Conservation (phyloP, 2,797 vertebrate species). For the Podarcis siculus region DNA sequence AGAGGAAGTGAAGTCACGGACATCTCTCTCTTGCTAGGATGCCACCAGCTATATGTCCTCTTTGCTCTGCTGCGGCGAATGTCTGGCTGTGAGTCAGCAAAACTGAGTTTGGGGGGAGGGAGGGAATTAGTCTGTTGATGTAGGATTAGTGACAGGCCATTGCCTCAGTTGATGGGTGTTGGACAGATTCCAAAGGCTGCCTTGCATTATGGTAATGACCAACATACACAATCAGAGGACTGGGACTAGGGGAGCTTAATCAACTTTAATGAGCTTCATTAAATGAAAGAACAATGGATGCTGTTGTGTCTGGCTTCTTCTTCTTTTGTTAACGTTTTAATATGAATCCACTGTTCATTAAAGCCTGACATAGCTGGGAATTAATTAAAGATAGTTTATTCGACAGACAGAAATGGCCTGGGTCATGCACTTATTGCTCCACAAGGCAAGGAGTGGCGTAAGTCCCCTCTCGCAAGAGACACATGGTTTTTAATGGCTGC, state of each 20-base stretch:
- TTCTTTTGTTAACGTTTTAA: slow-evolving; percentile 1
- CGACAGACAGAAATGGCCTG: not conserved
- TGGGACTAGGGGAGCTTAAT: slow-evolving; percentile 20
- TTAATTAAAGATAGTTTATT: slow-evolving; percentile 5
- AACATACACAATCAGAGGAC: slow-evolving; percentile 7
- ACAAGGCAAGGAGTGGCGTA: not conserved
- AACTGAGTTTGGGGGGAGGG: not conserved
- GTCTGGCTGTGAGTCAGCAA: not conserved
- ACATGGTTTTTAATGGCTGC: slow-evolving; percentile 11
- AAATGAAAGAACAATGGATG: not conserved
- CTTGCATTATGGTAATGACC: slow-evolving; percentile 13
- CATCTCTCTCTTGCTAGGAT: not conserved
- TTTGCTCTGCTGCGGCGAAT: not conserved
- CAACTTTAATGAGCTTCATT: slow-evolving; percentile 29
- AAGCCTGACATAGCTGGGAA: slow-evolving; percentile 5
- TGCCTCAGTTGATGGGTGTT: not conserved
- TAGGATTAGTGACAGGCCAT: slow-evolving; percentile 3
- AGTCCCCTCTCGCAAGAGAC: not conserved
- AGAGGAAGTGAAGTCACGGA: not conserved
- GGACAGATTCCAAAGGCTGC: slow-evolving; percentile 1
- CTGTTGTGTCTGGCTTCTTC: not conserved
- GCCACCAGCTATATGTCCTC: not conserved
- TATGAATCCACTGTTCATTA: slow-evolving; percentile 10
- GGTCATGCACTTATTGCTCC: not conserved
- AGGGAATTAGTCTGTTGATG: not conserved